phyloP scores from a whole-genome alignment of 1,140 invertebrate species.

The Saxidomus purpurata region DNA sequence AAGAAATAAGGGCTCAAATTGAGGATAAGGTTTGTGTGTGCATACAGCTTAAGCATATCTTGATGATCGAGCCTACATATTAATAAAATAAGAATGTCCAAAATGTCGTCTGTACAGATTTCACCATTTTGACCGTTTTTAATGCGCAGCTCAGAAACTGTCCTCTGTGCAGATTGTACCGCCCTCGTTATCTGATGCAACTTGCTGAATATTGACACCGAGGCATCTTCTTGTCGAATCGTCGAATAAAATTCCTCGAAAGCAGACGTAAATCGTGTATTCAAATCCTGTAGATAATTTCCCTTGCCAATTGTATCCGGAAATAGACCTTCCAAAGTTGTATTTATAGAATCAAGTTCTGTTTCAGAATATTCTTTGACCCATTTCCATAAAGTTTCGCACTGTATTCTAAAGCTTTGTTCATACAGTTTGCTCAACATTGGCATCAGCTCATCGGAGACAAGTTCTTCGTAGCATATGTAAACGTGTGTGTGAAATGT shows the following conservation, averaged over 20 bases:
- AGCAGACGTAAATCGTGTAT: background rate
- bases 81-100: slow-evolving; percentile 50
- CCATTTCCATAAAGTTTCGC: background rate
- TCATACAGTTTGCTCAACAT: background rate
- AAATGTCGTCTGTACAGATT: slow-evolving; percentile 41
- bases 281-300: background rate
- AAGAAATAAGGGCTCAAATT: slow-evolving; percentile 37
- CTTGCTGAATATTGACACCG: slow-evolving; percentile 37
- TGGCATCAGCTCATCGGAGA: background rate
- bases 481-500: slow-evolving; percentile 9
- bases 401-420: background rate
- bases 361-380: background rate
- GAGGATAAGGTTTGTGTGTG: slow-evolving; percentile 42
- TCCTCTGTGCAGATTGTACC: background rate
- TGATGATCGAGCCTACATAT: slow-evolving; percentile 35
- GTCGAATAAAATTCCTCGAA: slow-evolving; percentile 14
- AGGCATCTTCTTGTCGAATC: background rate
- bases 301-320: background rate
- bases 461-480: slow-evolving; percentile 19
- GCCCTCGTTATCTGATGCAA: slow-evolving; percentile 28
- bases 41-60: slow-evolving; percentile 36
- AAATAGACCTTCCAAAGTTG: background rate
- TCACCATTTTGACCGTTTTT: background rate
- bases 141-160: background rate
- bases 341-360: background rate